Conservation (phyloP, 2,113 vertebrate species). For the Mustelus asterias region DNA sequence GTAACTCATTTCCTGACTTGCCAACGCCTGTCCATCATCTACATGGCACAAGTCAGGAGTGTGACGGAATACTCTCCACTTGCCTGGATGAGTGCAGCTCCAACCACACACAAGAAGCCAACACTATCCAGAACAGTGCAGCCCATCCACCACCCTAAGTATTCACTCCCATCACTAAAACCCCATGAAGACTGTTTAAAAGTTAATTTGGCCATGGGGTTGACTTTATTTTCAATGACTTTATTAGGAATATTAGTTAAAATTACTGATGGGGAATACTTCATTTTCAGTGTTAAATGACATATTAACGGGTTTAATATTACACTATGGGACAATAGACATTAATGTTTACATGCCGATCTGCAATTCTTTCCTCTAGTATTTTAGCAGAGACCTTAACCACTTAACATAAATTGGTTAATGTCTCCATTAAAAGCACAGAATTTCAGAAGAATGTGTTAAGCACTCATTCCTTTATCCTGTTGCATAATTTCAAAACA, state of each 20-base stretch:
- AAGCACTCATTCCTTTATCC: not conserved
- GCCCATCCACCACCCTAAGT: not conserved
- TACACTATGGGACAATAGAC: not conserved
- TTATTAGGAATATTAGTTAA: not conserved
- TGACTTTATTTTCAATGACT: not conserved
- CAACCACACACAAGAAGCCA: not conserved
- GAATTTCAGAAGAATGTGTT: not conserved
- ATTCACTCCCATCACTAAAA: not conserved
- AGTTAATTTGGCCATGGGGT: not conserved
- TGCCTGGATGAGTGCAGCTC: not conserved
- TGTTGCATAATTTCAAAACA: not conserved
- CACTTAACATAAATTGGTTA: not conserved
- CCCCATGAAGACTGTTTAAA: not conserved
- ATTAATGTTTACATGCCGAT: not conserved
- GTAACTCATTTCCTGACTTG: not conserved
- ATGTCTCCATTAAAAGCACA: slow-evolving; percentile 12
- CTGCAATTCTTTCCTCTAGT: not conserved
- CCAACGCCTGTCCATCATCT: not conserved
- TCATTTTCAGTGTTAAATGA: not conserved
- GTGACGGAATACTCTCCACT: not conserved
- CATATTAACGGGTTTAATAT: not conserved
- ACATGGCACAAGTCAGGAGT: not conserved
- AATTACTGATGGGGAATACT: not conserved
- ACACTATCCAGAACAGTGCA: not conserved
- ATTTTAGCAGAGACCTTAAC: not conserved